Evolutionary conservation across 2,888 invertebrate species (phyloP), one percentile per base, ranked within the genome.

Genomic region (Drosophila gaucha): DNA sequence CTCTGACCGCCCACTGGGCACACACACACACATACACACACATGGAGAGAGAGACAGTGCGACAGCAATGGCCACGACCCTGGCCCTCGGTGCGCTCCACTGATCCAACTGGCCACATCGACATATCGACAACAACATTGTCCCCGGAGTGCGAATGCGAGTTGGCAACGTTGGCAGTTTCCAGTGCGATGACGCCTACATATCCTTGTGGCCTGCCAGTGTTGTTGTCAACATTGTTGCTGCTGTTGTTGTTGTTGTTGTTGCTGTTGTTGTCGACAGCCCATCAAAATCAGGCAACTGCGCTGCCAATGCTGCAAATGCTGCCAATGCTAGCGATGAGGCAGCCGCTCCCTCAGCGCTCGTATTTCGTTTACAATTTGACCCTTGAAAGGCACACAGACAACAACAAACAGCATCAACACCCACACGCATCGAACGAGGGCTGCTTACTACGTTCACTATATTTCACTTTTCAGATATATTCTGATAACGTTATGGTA

Each of bases 341-440:
- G 22, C 54, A 41, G 68, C 58, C 55, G 62, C 63, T 65, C 77
- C 77, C 85, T 69, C 60, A 64, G 47, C 64, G 76, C 80, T 86
- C 73, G 80, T 84, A 86, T 82, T 82, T 80, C 86, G 86, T 78
- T 86, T 82, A 84, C 80, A 84, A 80, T 78, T 86, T 85, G 86
- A 84, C 84, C 84, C 78, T 76, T 74, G 74, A 86, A 84, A 79
- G 75, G 74, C 74, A 73, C 66, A 74, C 71, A 68, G 60, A 67
- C 68, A 69, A 65, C 65, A 67, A 62, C 59, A 66, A 63, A 59
- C 43, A 51, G 46, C 39, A 57, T n/a, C 31, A 51, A 60, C 44
- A 47, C 58, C 59, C 50, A 62, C 44, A 51, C 58, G 54, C 39
- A 57, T 35, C 59, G 1, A n/a, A 26, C 63, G 64, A 68, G 73